Evolutionary conservation across 2,113 vertebrate genomes (phyloP), one percentile per base, ranked within the genome.

Genomic region (Bujurquina vittata): DNA sequence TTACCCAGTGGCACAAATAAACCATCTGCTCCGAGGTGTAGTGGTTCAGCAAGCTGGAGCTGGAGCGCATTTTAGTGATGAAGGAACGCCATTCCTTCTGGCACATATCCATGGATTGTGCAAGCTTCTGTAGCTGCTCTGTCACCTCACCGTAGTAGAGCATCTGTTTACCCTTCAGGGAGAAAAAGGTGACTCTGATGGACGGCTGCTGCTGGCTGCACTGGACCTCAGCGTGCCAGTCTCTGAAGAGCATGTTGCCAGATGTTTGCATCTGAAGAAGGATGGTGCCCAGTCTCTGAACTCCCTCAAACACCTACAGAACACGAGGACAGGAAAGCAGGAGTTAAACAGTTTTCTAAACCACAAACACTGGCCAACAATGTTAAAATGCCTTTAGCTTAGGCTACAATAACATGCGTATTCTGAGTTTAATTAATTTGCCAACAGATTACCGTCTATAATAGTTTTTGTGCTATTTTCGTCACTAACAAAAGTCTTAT

Each of bases 1-100:
- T 87, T 33, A 96, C 83, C 88, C 94, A 93, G 58, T 93, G 80
- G 46, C 95, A 94, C 60, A 96, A 84, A 59, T 93, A 95, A 55
- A 96, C 92, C n/a, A 96, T 62, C 89, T 96, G 96, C 60, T 93
- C 93, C 0, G 95, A 93, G 2, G 94, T 96, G 88, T 91, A 96
- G 72, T 94, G 88, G 88, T 96, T 96, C 56, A 96, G 84, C 29
- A 92, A 14, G 49, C 76, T 86, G 75, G 91, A 96, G 29, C 54
- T 59, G 22, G 90, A 94, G n/a, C 95, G 94, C 75, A 90, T 93
- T 55, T 89, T 84, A 7, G 83, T 46, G 75, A 96, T 75, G 74
- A 94, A 94, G 65, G 75, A 89, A 35, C 83, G 40, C 96, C 96
- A 96, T 8, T 95, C 92, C 17, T 46, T 63, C 4, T 96, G 87